Conservation (phyloP, 2,888 invertebrate species). For the Mythimna impura region DNA sequence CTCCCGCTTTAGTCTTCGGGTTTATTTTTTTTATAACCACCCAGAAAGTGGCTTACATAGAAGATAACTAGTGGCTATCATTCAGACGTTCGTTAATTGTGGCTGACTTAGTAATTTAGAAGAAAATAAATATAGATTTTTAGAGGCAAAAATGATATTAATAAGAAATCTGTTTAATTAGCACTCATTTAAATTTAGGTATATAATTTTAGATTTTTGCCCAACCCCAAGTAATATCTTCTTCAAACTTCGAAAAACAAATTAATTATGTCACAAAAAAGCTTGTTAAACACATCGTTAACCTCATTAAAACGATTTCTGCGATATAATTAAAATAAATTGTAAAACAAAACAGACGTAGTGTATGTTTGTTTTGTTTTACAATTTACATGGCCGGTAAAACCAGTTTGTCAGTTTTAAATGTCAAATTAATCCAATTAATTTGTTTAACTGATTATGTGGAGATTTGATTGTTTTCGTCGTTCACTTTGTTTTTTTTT, state of each 20-base stretch:
- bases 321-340: slow-evolving; percentile 34
- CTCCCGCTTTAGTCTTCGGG: too few relatives aligned
- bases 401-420: slow-evolving; percentile 51
- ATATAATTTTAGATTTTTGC: too few relatives aligned
- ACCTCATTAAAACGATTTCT: slow-evolving; percentile 32
- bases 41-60: too few relatives aligned
- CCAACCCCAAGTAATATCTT: too few relatives aligned
- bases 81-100: too few relatives aligned
- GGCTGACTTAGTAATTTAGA: too few relatives aligned
- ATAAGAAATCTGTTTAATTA: too few relatives aligned
- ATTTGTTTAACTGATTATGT: slow-evolving; percentile 47
- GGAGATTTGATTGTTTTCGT: slow-evolving; percentile 39
- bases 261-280: neutral
- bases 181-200: too few relatives aligned
- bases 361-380: slow-evolving; percentile 2
- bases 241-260: neutral
- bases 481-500: slow-evolving; percentile 20
- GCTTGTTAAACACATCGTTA: neutral
- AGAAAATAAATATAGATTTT: too few relatives aligned
- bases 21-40: too few relatives aligned
- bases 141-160: too few relatives aligned
- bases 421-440: slow-evolving; percentile 57
- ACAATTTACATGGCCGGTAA: slow-evolving; percentile 34
- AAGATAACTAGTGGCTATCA: too few relatives aligned
- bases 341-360: slow-evolving; percentile 32